phyloP scores from a whole-genome alignment of 2,888 invertebrate species.

The Caenorhabditis macrosperma region DNA sequence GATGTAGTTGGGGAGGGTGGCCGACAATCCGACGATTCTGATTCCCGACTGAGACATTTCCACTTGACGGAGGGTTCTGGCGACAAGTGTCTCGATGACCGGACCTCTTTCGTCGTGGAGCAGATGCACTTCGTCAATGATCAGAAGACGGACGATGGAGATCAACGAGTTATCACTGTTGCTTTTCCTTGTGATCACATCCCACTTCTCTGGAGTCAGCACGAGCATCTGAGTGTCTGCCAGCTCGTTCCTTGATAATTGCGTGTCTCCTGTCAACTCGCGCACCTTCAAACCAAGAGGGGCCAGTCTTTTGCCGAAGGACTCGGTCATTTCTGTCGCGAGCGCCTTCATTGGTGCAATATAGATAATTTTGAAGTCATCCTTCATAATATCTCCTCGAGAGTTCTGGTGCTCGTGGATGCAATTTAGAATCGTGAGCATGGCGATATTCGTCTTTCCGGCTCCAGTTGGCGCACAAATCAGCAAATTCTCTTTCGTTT shows the following conservation, averaged over 20 bases:
- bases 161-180: conserved; percentile 91
- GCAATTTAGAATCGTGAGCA: conserved; percentile 92
- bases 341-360: conserved; percentile 99
- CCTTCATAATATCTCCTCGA: conserved; percentile 88
- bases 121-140: conserved; percentile 96
- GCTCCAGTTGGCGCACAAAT: conserved; percentile 99
- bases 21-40: conserved; percentile 88
- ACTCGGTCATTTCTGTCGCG: conserved; percentile 97
- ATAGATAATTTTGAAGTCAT: conserved; percentile 97
- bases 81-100: conserved; percentile 96
- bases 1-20: conserved; percentile 96
- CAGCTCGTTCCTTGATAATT: conserved; percentile 93
- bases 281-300: conserved; percentile 87
- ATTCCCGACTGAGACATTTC: conserved; percentile 87
- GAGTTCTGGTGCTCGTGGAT: conserved; percentile 88
- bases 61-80: conserved; percentile 91
- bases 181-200: conserved; percentile 94
- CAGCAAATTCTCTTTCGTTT: conserved; percentile 95
- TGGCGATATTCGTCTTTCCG: conserved; percentile 96
- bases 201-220: conserved; percentile 99
- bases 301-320: conserved; percentile 85
- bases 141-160: conserved; percentile 91
- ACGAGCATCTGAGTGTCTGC: conserved; percentile 96
- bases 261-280: conserved; percentile 98
- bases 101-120: conserved; percentile 97